Evolutionary conservation across 2,113 vertebrate genomes (phyloP).

Genomic region (Nanger granti): DNA sequence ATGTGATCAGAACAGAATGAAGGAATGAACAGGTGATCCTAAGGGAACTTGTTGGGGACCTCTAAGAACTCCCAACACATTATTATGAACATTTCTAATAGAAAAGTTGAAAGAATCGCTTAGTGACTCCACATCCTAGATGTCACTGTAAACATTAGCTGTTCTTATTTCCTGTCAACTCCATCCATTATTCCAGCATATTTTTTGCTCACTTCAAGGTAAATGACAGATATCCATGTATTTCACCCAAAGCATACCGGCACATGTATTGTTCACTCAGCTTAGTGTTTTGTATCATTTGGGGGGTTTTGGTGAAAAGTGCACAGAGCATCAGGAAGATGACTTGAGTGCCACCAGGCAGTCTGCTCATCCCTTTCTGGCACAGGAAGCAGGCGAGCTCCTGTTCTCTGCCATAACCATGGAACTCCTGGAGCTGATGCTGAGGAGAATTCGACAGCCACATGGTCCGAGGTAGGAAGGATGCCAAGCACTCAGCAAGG

Average conservation of each 20-base stretch:
- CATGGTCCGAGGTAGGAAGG: too few species aligned
- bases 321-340: accelerated
- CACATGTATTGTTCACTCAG: neutral
- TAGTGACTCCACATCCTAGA: accelerated
- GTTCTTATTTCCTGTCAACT: neutral
- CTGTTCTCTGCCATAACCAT: neutral
- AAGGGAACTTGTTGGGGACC: neutral
- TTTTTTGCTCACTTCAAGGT: neutral
- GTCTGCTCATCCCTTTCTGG: too few species aligned
- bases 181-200: accelerated
- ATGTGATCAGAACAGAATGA: neutral
- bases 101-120: neutral
- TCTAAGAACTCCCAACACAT: neutral
- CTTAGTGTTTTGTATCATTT: neutral
- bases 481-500: neutral
- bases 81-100: neutral
- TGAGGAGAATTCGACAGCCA: neutral
- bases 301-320: neutral
- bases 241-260: neutral
- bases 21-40: accelerated
- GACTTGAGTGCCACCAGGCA: neutral
- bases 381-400: neutral
- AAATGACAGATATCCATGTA: accelerated
- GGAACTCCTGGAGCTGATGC: neutral
- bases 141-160: neutral